These are phyloP conservation scores for Teinopalpus imperialis DNA, from an alignment of 2,888 invertebrate genomes.

Conservation along the genomic window DNA sequence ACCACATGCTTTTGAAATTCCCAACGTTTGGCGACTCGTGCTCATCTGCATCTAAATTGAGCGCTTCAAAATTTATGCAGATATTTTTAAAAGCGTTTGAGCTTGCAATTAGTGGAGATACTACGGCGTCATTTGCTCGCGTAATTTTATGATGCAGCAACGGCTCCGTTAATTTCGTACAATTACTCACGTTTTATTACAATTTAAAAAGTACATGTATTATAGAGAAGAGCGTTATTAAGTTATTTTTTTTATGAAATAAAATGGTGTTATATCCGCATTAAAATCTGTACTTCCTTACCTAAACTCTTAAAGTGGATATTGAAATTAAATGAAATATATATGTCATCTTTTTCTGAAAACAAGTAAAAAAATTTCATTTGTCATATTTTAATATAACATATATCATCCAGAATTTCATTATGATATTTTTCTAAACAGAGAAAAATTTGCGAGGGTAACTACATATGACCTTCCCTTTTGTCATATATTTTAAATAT, in stretches of 20 bases:
- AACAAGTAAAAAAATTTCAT: too few relatives aligned
- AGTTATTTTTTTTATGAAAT: not conserved
- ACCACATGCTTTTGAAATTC: conserved; percentile 1
- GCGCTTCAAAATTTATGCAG: conserved; percentile 18
- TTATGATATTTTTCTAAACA: too few relatives aligned
- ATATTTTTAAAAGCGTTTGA: conserved; percentile 22
- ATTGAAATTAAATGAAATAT: too few relatives aligned
- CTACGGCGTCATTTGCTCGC: conserved; percentile 14
- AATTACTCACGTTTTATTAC: conserved; percentile 11
- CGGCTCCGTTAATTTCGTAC: conserved; percentile 8
- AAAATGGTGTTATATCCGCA: too few relatives aligned
- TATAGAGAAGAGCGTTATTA: not conserved
- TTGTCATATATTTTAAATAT: too few relatives aligned
- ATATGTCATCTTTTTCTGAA: too few relatives aligned
- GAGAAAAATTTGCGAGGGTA: too few relatives aligned
- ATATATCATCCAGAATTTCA: too few relatives aligned
- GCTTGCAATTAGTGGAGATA: conserved; percentile 18
- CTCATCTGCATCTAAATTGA: conserved; percentile 21
- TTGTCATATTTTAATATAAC: too few relatives aligned
- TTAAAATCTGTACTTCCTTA: too few relatives aligned
- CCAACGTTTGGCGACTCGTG: conserved; percentile 1
- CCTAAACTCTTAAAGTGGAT: too few relatives aligned
- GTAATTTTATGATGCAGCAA: conserved; percentile 4
- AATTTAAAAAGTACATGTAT: not conserved
- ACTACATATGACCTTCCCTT: too few relatives aligned